Base-by-base conservation (phyloP, 1,140 invertebrate species). In the Popillia japonica region DNA sequence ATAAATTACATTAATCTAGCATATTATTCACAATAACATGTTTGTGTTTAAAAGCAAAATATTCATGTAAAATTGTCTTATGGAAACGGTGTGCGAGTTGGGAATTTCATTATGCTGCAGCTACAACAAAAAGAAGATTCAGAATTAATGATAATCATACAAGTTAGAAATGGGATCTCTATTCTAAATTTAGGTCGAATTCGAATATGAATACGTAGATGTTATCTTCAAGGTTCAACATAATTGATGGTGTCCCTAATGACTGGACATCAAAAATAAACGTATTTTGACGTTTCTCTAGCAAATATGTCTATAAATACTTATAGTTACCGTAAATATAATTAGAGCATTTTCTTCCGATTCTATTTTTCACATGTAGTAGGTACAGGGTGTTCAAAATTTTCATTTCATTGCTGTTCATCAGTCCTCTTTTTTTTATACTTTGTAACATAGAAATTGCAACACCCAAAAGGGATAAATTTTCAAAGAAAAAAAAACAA, bases 51-150 rank as follows among this genome's bases (percentile, higher is more conserved):
- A 34, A 34, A 34, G 27, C 27, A 34, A 34, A 34, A 64, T 64
- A 10, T 34, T 68, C n/a, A 68, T 68, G 6, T 8, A 55, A 17
- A 55, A 55, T 68, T 68, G 11, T 68, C 22, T 9, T 34, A 9
- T 34, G 61, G 61, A 68, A 27, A 68, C 61, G 61, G 3, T 68
- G 27, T 64, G 8, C 44, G 61, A 27, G 22, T 27, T 27, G 61
- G 22, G 8, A 20, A 11, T 68, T 34, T 68, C 22, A 27, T 68
- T 68, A 68, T 68, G 61, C 61, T 11, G 61, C 61, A 34, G 61
- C 61, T 68, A 22, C 20, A 68, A 68, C 17, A 64, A 14, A 64
- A 22, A 64, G 22, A 34, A 68, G 17, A 23, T 27, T 27, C 22
- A 22, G 11, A 6, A 34, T 68, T 10, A 14, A 10, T n/a, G 0